Evolutionary conservation across 2,113 vertebrate species (phyloP), one percentile per base, ranked within the genome.

Genomic region (Thunnus thynnus): DNA sequence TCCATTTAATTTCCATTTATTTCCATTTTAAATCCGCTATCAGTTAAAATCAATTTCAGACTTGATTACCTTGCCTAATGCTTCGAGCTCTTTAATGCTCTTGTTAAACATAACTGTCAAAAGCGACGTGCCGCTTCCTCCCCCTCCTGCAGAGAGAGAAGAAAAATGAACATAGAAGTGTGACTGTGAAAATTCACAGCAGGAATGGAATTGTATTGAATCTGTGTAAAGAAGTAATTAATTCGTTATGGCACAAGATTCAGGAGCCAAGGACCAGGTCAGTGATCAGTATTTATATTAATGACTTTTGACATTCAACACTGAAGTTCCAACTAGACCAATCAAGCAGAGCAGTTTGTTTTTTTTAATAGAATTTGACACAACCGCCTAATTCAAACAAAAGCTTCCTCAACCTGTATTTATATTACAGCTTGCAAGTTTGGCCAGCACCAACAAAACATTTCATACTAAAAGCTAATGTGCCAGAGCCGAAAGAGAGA

Each of bases 31-130:
- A 82, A 75, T 82, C 30, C 76, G 64, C 27, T 17, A 27, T 55
- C 65, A 66, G 82, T 82, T 82, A 13, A 72, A 88, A 86, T 89
- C 75, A 47, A 84, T 82, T 86, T 88, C 72, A 86, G 73, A 62
- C 77, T 72, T 83, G 70, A 87, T 86, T 83, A 86, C 62, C 44
- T 71, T 8, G 0, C 27, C 58, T 25, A 11, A 47, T 0, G 12
- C 57, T 47, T 44, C 22, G 7, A 78, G 66, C 65, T 67, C 18
- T 66, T 75, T 25, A 36, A 70, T 18, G 6, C 82, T 60, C 36
- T 78, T 73, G 68, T 68, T 85, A 32, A 27, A 74, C 6, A n/a
- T 10, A 68, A 72, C 69, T 58, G 72, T 86, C 71, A 75, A 51
- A 82, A 44, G 60, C 7, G 22, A 44, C 44, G 61, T 36, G 6